A percentile compares a stretch with the other conserved stretches of the same genome.
Conservation (phyloP, 2,113 vertebrate species). For the Antidorcas marsupialis region DNA sequence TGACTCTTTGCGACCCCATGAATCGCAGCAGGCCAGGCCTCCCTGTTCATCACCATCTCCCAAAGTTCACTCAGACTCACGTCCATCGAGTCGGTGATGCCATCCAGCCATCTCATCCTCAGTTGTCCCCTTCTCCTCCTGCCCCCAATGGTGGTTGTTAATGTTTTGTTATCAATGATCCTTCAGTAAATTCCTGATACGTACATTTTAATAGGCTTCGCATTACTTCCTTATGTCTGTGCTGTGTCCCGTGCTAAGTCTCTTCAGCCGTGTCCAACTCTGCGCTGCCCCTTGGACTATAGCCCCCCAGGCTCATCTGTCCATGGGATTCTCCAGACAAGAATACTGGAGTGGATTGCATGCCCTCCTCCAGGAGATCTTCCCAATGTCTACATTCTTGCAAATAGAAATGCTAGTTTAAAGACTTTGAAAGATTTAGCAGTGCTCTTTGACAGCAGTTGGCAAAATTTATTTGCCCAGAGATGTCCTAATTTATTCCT, state of each 20-base stretch:
- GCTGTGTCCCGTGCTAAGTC: neutral
- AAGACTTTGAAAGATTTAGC: neutral
- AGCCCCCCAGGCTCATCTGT: neutral
- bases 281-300: neutral
- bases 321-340: neutral
- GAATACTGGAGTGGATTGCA: neutral
- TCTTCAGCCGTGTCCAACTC: neutral
- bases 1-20: too few species aligned
- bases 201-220: neutral
- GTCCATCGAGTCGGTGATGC: too few species aligned
- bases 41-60: too few species aligned
- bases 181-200: neutral
- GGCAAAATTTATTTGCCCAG: neutral
- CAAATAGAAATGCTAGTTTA: neutral
- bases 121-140: too few species aligned
- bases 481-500: neutral
- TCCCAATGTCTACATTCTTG: neutral
- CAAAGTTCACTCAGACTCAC: too few species aligned
- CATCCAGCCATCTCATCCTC: too few species aligned
- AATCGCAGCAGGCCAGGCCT: too few species aligned
- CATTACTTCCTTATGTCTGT: neutral
- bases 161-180: neutral
- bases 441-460: neutral
- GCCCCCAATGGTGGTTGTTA: neutral
- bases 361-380: neutral